phyloP scores from a whole-genome alignment of 2,113 vertebrate species.

The Oreochromis spilurus region DNA sequence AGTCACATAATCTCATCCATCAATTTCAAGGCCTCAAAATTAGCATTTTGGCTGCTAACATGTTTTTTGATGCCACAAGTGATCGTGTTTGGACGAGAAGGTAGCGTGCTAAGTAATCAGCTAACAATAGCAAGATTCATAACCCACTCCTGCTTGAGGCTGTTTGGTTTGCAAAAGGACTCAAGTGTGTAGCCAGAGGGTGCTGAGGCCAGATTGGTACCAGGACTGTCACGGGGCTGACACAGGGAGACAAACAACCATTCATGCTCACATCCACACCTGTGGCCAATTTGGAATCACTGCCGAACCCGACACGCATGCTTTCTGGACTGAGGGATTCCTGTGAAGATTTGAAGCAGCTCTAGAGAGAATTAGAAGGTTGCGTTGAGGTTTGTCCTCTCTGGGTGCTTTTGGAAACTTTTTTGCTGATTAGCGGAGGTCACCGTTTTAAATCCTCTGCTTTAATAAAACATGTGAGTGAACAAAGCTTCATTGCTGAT shows the following conservation, averaged over 20 bases:
- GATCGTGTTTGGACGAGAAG: not conserved
- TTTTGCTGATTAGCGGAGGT: not conserved
- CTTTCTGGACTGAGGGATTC: not conserved
- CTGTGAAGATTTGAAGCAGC: not conserved
- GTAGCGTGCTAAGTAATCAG: not conserved
- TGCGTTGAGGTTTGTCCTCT: not conserved
- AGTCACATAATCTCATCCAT: not conserved
- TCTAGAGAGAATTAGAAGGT: not conserved
- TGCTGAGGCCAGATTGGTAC: not conserved
- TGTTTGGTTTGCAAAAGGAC: not conserved
- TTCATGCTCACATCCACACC: not conserved
- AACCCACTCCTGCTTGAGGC: not conserved
- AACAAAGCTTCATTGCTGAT: not conserved
- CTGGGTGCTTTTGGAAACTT: not conserved
- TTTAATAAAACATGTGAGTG: not conserved
- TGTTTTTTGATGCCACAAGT: not conserved
- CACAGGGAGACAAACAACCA: not conserved
- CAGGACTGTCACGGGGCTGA: not conserved
- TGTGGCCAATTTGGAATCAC: not conserved
- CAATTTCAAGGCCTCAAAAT: not conserved
- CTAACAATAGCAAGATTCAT: not conserved
- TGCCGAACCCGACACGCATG: rapidly evolving
- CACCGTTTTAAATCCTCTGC: not conserved
- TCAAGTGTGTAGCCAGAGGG: not conserved
- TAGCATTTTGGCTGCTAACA: not conserved